Evolutionary conservation across 2,113 vertebrate species (phyloP).

Genomic region (Ifrita kowaldi): DNA sequence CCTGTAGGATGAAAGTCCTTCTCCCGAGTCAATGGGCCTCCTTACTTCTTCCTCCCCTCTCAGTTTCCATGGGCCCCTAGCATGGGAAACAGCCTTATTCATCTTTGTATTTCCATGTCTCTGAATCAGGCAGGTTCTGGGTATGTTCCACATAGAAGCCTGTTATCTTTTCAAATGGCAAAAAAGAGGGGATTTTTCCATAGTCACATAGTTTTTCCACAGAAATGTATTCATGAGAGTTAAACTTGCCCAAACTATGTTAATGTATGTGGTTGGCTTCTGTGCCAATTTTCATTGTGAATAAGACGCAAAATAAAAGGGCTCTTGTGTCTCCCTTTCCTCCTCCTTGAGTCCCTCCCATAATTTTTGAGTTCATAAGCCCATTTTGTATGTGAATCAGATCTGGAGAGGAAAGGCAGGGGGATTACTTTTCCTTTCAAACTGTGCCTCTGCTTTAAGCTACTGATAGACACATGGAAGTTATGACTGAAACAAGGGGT

Average conservation of each 20-base stretch:
- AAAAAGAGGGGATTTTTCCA: slow-evolving; percentile 77
- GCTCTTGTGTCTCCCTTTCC: slow-evolving; percentile 69
- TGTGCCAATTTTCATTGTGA: slow-evolving; percentile 78
- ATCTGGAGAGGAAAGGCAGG: slow-evolving; percentile 65
- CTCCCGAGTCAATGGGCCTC: slow-evolving; percentile 8
- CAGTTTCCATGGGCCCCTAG: slow-evolving; percentile 63
- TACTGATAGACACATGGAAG: slow-evolving; percentile 22
- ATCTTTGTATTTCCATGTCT: slow-evolving; percentile 66
- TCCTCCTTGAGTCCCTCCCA: slow-evolving; percentile 56
- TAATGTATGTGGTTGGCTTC: slow-evolving; percentile 76
- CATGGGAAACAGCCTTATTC: slow-evolving; percentile 59
- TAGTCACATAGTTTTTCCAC: slow-evolving; percentile 77
- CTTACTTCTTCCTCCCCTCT: slow-evolving; percentile 50
- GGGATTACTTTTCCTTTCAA: slow-evolving; percentile 49
- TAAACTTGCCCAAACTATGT: slow-evolving; percentile 76
- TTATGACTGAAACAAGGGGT: neutral
- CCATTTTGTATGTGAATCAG: slow-evolving; percentile 71
- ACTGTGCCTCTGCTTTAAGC: slow-evolving; percentile 55
- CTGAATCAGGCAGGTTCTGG: slow-evolving; percentile 67
- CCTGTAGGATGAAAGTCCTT: slow-evolving; percentile 55
- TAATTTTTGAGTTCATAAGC: slow-evolving; percentile 69
- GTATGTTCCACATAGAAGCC: slow-evolving; percentile 65
- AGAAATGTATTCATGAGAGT: slow-evolving; percentile 79
- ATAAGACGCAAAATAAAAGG: slow-evolving; percentile 74
- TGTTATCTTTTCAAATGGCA: slow-evolving; percentile 73